phyloP scores from a whole-genome alignment of 1,140 invertebrate genomes.

The Chrysomallon squamiferum region DNA sequence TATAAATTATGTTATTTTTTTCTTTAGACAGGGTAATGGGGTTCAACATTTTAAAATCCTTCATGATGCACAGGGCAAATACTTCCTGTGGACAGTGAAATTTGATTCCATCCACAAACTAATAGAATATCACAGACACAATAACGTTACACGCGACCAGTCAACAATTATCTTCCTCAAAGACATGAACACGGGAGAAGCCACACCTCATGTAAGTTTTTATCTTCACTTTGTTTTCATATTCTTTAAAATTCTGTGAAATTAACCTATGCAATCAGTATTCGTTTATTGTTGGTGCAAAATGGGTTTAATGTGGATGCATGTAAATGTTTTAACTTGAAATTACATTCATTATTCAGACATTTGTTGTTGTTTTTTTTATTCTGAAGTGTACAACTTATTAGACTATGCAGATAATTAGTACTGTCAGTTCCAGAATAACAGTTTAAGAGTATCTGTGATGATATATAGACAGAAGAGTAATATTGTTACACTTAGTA shows the following conservation, averaged over 20 bases:
- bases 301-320: too few relatives aligned
- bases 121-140: constrained; percentile 96
- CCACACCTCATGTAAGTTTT: not conserved
- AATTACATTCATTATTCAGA: too few relatives aligned
- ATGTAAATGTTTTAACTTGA: too few relatives aligned
- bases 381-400: too few relatives aligned
- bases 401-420: too few relatives aligned
- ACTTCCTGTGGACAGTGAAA: constrained; percentile 99
- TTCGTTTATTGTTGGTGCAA: constrained; percentile 8
- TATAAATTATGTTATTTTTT: too few relatives aligned
- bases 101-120: constrained; percentile 98
- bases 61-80: constrained; percentile 92
- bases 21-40: constrained; percentile 64
- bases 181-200: constrained; percentile 74
- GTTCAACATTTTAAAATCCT: constrained; percentile 98
- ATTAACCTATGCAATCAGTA: constrained; percentile 1
- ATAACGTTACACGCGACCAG: constrained; percentile 80
- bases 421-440: too few relatives aligned
- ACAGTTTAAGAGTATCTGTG: too few relatives aligned
- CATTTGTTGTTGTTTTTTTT: too few relatives aligned
- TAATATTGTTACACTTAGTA: too few relatives aligned
- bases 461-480: too few relatives aligned
- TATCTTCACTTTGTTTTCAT: constrained; percentile 1
- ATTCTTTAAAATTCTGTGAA: not conserved
- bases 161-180: constrained; percentile 79